phyloP scores from a whole-genome alignment of 2,888 invertebrate genomes.

The Tricholauxania praeusta region DNA sequence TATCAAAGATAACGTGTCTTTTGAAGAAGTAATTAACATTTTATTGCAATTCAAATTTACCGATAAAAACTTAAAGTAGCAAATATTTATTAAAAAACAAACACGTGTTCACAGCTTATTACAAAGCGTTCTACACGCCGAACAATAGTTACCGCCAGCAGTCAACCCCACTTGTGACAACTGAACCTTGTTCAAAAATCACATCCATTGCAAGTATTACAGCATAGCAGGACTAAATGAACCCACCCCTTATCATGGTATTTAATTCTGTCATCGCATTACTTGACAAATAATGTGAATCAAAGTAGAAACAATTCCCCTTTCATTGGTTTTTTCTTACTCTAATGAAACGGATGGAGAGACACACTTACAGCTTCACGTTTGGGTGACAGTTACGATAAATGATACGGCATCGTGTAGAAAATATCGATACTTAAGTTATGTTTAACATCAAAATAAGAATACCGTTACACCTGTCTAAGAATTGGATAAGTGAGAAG shows the following conservation, averaged over 20 bases:
- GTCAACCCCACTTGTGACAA: conserved; percentile 19
- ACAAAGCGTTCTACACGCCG: not conserved
- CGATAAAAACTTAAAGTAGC: conserved; percentile 46
- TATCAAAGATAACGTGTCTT: too few relatives aligned
- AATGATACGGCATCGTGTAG: too few relatives aligned
- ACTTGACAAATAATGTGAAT: conserved; percentile 43
- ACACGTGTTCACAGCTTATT: conserved; percentile 61
- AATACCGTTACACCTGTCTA: too few relatives aligned
- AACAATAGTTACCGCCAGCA: conserved; percentile 11
- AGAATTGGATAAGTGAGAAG: too few relatives aligned
- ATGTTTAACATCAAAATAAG: too few relatives aligned
- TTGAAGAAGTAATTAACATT: conserved; percentile 48
- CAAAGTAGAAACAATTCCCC: conserved; percentile 15
- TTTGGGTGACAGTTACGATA: too few relatives aligned
- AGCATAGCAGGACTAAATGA: conserved; percentile 58
- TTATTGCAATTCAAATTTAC: conserved; percentile 46
- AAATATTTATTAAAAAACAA: conserved; percentile 64
- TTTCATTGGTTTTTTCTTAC: too few relatives aligned
- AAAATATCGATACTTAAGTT: too few relatives aligned
- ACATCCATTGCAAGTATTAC: conserved; percentile 46
- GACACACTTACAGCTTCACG: too few relatives aligned
- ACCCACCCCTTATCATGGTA: conserved; percentile 65
- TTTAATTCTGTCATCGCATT: conserved; percentile 63
- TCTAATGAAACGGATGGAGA: not conserved
- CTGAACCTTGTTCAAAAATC: conserved; percentile 42